A percentile compares a stretch with the other conserved stretches of the same genome.
Evolutionary conservation across 1,140 invertebrate species (phyloP).

Genomic region (Procambarus clarkii): DNA sequence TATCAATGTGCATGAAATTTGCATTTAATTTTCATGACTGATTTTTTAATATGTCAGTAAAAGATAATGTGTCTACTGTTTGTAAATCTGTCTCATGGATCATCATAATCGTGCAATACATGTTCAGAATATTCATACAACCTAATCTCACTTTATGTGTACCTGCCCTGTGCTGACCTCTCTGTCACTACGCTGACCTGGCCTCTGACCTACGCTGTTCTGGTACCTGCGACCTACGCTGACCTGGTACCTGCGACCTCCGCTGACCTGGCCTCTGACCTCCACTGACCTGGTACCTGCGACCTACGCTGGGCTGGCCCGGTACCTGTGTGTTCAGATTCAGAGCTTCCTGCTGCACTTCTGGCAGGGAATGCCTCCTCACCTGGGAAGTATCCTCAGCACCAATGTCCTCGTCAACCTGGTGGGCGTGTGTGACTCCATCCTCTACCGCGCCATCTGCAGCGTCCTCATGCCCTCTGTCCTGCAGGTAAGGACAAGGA

Average conservation of each 20-base stretch:
- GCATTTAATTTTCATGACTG: no score
- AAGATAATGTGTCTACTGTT: no score
- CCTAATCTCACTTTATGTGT: no score
- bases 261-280: neutral
- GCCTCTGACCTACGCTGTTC: no score
- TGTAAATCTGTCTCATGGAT: no score
- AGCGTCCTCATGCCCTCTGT: conserved; percentile 78
- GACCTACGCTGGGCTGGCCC: conserved; percentile 5
- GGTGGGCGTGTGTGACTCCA: conserved; percentile 79
- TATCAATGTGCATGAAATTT: no score
- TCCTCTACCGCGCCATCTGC: conserved; percentile 79
- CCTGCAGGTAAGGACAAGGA: conserved; percentile 74
- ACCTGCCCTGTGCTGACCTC: no score
- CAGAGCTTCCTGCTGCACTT: conserved; percentile 79
- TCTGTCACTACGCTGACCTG: no score
- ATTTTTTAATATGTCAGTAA: no score
- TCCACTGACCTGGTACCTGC: neutral
- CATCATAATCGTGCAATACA: no score
- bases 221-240: no score
- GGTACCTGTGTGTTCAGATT: conserved; percentile 74
- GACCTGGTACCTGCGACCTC: neutral
- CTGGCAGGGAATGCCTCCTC: conserved; percentile 79
- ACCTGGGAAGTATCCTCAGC: conserved; percentile 77
- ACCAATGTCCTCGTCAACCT: conserved; percentile 77
- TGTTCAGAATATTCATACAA: no score